phyloP scores from a whole-genome alignment of 2,113 vertebrate species.

The Phalacrocorax carbo region DNA sequence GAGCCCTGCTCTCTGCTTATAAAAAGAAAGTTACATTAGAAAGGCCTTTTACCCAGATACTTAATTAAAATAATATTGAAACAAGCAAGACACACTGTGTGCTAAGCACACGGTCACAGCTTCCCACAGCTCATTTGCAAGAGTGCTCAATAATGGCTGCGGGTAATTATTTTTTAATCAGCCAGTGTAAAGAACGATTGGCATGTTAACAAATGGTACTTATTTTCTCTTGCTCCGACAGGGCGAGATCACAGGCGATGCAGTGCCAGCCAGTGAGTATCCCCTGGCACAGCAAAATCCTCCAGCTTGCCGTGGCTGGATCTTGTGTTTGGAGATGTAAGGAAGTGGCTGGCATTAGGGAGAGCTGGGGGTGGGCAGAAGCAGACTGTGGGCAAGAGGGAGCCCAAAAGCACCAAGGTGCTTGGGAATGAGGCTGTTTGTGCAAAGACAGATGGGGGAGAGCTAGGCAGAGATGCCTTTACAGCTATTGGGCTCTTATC shows the following conservation, averaged over 20 bases:
- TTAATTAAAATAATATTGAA: constrained; percentile 71
- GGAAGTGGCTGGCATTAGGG: background rate
- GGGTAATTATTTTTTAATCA: constrained; percentile 74
- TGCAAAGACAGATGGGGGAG: background rate
- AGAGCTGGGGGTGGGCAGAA: background rate
- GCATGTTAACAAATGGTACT: constrained; percentile 65
- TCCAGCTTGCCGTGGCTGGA: background rate
- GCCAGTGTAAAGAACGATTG: constrained; percentile 59
- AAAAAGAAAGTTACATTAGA: constrained; percentile 55
- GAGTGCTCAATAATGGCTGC: constrained; percentile 55
- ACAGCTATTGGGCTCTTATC: background rate
- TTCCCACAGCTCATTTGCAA: constrained; percentile 69
- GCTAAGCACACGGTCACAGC: constrained; percentile 16
- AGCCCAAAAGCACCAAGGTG: background rate
- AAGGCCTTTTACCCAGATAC: constrained; percentile 58
- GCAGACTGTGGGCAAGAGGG: rapidly evolving
- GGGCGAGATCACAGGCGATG: background rate
- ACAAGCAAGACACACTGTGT: constrained; percentile 51
- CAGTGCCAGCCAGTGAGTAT: background rate
- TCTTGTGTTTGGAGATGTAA: background rate
- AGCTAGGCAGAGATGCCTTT: background rate
- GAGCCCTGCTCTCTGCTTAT: background rate
- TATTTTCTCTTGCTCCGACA: constrained; percentile 19
- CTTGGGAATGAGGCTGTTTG: background rate
- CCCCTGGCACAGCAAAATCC: background rate